These are phyloP conservation scores for Seriola dumerili DNA, from an alignment of 2,113 vertebrate species.

Conservation along the genomic window DNA sequence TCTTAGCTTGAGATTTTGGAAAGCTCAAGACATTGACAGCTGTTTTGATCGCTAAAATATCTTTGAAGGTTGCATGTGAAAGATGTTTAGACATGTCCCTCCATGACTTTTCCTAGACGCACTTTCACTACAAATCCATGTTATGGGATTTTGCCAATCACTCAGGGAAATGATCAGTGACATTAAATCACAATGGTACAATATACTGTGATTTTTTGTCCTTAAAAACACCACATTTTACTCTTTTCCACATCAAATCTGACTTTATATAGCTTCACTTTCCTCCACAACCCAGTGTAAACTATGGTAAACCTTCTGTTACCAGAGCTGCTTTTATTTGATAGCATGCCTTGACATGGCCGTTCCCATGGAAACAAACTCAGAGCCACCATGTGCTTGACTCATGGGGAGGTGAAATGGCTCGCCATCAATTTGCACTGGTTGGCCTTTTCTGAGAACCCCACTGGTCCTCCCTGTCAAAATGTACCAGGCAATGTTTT, in stretches of 20 bases:
- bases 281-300: neutral
- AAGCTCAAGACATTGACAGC: neutral
- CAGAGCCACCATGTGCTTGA: slow-evolving; percentile 24
- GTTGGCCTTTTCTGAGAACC: slow-evolving; percentile 49
- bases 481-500: neutral
- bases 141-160: neutral
- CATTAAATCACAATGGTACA: neutral
- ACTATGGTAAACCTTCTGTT: slow-evolving; percentile 9
- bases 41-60: neutral
- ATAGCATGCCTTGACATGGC: slow-evolving; percentile 19
- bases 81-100: neutral
- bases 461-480: neutral
- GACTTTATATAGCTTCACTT: slow-evolving; percentile 6
- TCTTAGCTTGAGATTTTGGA: neutral
- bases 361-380: slow-evolving; percentile 67
- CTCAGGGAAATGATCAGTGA: neutral
- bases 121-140: neutral
- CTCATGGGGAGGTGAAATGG: slow-evolving; percentile 53
- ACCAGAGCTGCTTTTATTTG: slow-evolving; percentile 4
- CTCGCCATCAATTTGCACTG: slow-evolving; percentile 58
- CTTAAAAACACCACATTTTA: neutral
- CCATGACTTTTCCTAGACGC: neutral
- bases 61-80: neutral
- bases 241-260: neutral
- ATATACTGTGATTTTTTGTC: too few species aligned